Evolutionary conservation across 2,888 invertebrate species (phyloP), one percentile per base, ranked within the genome.

Genomic region (Drosophila gaucha): DNA sequence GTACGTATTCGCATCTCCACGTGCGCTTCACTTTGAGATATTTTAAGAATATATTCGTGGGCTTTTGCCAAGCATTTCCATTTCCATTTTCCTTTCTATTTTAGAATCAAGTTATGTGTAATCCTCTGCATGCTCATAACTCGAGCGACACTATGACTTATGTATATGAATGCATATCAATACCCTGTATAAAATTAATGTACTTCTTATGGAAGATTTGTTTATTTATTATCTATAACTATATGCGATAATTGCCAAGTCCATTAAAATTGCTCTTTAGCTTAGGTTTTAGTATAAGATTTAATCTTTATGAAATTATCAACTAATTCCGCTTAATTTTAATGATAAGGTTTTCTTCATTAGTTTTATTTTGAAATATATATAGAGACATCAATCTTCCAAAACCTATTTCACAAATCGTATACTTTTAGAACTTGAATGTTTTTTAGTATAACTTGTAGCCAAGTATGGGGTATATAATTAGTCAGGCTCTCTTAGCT

Each of bases 31-130:
- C 6, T 8, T 8, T 9, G 56, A 36, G 39, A 39, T 67, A 70
- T 69, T 75, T 70, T 47, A 22, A 57, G 57, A 49, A 26, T 26
- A 18, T n/a, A 43, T 46, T 33, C 10, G 14, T 44, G 31, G 35
- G 31, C 36, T 49, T 35, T 43, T 35, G 51, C 22, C 46, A 58
- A 66, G 58, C 31, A 47, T 60, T 59, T 26, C 46, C 22, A 18
- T 18, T 9, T 20, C 10, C 38, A 6, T 38, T 6, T 12, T 12
- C 41, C 24, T 28, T 30, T 20, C 28, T 6, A 43, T 44, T 12
- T 18, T 16, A 18, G 26, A 12, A 28, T 18, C 44, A 44, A 14
- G 9, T 24, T 2, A 10, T 10, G 41, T 20, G n/a, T n/a, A n/a
- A n/a, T n/a, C n/a, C n/a, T n/a, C n/a, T n/a, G 20, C 46, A 31